Base-by-base conservation (phyloP, 1,140 invertebrate genomes). In the Pteromalus puparum region DNA sequence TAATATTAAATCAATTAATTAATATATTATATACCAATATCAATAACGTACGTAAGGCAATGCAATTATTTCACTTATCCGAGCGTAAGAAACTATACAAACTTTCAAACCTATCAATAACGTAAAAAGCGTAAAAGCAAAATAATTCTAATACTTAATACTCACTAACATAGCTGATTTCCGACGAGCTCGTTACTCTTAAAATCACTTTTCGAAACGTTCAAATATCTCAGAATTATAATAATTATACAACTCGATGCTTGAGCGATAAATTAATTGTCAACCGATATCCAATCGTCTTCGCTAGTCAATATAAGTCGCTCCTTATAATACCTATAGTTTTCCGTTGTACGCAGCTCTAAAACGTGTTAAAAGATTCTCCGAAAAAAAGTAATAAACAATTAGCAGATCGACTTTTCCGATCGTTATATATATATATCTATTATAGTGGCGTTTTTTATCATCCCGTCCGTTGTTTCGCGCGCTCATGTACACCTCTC, bases 391-490 rank as follows among this genome's bases (percentile, higher is more conserved):
- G n/a, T 38, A 79, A 67, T n/a, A 77, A 61, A 2, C 30, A 77
- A 61, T 61, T 34, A 77, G 42, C n/a, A 74, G 46, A 78, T 83
- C 61, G 53, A 79, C n/a, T 83, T 72, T 83, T 34, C 30, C 65
- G 28, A 79, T 83, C 28, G 42, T 13, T 53, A 73, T 21, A n/a
- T 48, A 21, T 34, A 53, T 5, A n/a, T n/a, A n/a, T n/a, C n/a
- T n/a, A n/a, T n/a, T n/a, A n/a, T 61, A 61, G 53, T 5, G 9
- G 68, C 10, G 61, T 78, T 83, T 83, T 83, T 78, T 72, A 83
- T 53, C 30, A 65, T 79, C 67, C 68, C 77, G 68, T 84, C 83
- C 75, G 53, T 75, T 84, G 53, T 84, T 84, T 83, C 34, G n/a
- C 53, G 74, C 72, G 53, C 72, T 30, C 10, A 4, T n/a, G 24